Evolutionary conservation across 1,140 invertebrate genomes (phyloP).

Genomic region (Batillaria attramentaria): DNA sequence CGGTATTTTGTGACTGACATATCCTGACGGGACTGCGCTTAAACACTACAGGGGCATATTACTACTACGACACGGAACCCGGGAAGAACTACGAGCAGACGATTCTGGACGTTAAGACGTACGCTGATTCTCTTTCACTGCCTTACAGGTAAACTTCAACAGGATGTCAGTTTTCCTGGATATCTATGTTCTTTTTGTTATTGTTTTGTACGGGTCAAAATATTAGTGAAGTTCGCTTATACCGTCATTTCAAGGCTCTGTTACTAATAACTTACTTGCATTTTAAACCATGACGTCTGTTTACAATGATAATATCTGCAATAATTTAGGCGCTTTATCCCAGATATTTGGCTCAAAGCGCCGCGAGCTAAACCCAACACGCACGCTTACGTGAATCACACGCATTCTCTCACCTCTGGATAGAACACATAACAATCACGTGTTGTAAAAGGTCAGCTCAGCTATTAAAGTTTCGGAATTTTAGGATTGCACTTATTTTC

Average conservation of each 20-base stretch:
- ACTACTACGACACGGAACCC: constrained; percentile 56
- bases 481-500: no score
- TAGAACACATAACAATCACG: no score
- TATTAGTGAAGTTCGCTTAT: neutral
- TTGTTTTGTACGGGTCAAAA: neutral
- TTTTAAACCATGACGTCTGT: neutral
- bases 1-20: no score
- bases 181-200: neutral
- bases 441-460: no score
- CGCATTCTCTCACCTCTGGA: no score
- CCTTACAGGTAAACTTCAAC: constrained; percentile 45
- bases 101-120: constrained; percentile 45
- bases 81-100: constrained; percentile 56
- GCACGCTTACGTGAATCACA: no score
- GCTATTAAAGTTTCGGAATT: no score
- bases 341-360: no score
- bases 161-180: neutral
- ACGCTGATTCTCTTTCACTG: constrained; percentile 37
- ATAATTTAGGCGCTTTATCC: neutral
- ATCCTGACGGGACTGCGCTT: no score
- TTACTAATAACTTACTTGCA: neutral
- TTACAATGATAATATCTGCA: neutral
- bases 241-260: neutral
- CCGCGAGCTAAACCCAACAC: no score
- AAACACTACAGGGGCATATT: constrained; percentile 52